Percentiles rank a stretch among this genome's conserved stretches.
Conservation (phyloP, 2,888 invertebrate species). For the Drosophila atripex region DNA sequence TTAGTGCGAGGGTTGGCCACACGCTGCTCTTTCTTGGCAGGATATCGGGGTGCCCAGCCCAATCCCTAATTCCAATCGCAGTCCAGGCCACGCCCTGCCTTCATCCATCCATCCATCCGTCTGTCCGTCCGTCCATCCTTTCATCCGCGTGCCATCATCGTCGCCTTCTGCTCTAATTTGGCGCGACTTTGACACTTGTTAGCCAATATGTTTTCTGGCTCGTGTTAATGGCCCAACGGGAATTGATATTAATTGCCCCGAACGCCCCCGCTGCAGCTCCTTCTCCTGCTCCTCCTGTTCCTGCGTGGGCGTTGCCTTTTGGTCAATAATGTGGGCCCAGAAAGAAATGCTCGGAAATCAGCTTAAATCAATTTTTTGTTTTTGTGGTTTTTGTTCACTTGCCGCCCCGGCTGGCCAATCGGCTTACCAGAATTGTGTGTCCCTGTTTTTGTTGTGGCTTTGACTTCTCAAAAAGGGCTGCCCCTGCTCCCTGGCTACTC, state of each 20-base stretch:
- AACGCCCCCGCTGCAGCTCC: slow-evolving; percentile 1
- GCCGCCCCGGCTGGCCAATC: slow-evolving; percentile 7
- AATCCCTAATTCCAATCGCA: slow-evolving; percentile 40
- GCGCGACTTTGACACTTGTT: slow-evolving; percentile 80
- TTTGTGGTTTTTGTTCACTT: slow-evolving; percentile 26
- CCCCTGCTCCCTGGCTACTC: background rate
- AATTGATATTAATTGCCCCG: slow-evolving; percentile 73
- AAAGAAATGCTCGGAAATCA: slow-evolving; percentile 63
- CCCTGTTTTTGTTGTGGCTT: slow-evolving; percentile 30
- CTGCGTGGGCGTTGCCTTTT: slow-evolving; percentile 56
- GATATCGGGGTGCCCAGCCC: slow-evolving; percentile 17
- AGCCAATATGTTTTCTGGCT: slow-evolving; percentile 75
- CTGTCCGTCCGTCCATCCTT: background rate
- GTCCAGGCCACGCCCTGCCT: slow-evolving; percentile 13
- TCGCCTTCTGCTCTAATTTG: slow-evolving; percentile 75
- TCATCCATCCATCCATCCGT: slow-evolving; percentile 10
- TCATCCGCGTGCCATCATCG: slow-evolving; percentile 35
- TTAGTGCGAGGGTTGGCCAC: slow-evolving; percentile 69
- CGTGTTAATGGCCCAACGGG: slow-evolving; percentile 76
- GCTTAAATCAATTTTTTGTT: slow-evolving; percentile 67
- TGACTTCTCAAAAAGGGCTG: no score
- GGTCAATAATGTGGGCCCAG: slow-evolving; percentile 30
- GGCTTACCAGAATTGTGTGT: slow-evolving; percentile 35
- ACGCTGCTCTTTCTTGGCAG: slow-evolving; percentile 50
- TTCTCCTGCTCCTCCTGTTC: background rate